Conservation (phyloP, 2,888 invertebrate genomes). For the Diaprepes abbreviatus region DNA sequence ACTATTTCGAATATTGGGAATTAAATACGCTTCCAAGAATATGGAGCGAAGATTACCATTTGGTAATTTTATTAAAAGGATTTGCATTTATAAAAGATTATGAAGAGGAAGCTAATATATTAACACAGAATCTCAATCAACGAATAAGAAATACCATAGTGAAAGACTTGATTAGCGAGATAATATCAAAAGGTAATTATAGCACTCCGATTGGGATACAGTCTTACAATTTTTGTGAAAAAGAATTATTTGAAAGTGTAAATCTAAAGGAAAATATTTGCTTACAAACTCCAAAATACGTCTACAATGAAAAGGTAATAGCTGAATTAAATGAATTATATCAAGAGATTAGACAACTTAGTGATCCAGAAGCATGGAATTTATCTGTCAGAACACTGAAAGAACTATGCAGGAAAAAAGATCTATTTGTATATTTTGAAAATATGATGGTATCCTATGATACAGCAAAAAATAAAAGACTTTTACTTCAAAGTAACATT, state of each 20-base stretch:
- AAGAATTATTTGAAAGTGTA: slow-evolving; percentile 57
- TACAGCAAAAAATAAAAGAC: slow-evolving; percentile 41
- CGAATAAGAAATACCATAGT: slow-evolving; percentile 50
- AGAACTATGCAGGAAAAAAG: slow-evolving; percentile 53
- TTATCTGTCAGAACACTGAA: slow-evolving; percentile 54
- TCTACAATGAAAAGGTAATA: slow-evolving; percentile 55
- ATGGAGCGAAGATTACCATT: slow-evolving; percentile 47
- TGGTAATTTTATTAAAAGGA: slow-evolving; percentile 49
- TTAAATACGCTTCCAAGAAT: slow-evolving; percentile 51
- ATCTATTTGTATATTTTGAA: slow-evolving; percentile 49
- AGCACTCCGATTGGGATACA: slow-evolving; percentile 4
- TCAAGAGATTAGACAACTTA: slow-evolving; percentile 44
- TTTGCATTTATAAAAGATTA: slow-evolving; percentile 45
- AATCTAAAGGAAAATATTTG: slow-evolving; percentile 53
- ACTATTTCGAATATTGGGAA: slow-evolving; percentile 53
- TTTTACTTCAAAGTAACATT: slow-evolving; percentile 25
- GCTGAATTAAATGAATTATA: slow-evolving; percentile 57
- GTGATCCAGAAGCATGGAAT: slow-evolving; percentile 55
- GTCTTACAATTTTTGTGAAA: slow-evolving; percentile 48
- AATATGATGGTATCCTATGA: slow-evolving; percentile 10
- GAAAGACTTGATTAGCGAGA: slow-evolving; percentile 51
- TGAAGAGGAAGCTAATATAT: slow-evolving; percentile 28
- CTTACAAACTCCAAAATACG: slow-evolving; percentile 53
- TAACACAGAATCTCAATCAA: slow-evolving; percentile 51
- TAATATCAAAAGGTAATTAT: slow-evolving; percentile 45